Base-by-base conservation (phyloP, 2,888 invertebrate genomes). In the Ophonus ardosiacus region DNA sequence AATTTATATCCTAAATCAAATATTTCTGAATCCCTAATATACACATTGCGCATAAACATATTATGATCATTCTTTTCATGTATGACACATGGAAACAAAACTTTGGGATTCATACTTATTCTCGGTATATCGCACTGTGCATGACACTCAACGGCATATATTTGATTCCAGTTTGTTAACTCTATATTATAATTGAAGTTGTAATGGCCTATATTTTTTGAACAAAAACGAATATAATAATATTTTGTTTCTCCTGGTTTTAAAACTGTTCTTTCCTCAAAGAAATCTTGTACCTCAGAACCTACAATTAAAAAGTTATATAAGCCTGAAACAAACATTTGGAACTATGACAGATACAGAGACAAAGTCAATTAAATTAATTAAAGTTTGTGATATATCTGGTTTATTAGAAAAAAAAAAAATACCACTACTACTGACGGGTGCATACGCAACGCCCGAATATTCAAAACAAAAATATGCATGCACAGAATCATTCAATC, bases 51-150 rank as follows among this genome's bases (percentile, higher is more conserved):
- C 7, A 86, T 85, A 38, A 86, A 86, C 40, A 74, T 51, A 51
- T 85, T 87, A 65, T 87, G 88, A 13, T 88, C 87, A n/a, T 61
- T 86, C 13, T 87, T 86, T 76, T 81, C 85, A 5, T 88, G 86
- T 4, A 89, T 81, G 15, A 87, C 87, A 84, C 87, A 88, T 0
- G 87, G 84, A 86, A 90, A 91, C 80, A 91, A 86, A 7, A 87
- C 85, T 59, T 87, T 86, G 0, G 90, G 90, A 13, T 86, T 87
- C 82, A 88, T 88, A 86, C 89, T 88, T 13, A 91, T 88, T 71
- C 86, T 86, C 0, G 91, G 91, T 61, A 90, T 87, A 82, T 90
- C 90, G 18, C 90, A 90, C 18, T 86, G 83, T 1, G 89, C 91
- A 4, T 86, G 78, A 80, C 90, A 90, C 4, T 86, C 85, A 15